Conservation (phyloP, 1,140 invertebrate genomes). For the Dermatophagoides farinae region DNA sequence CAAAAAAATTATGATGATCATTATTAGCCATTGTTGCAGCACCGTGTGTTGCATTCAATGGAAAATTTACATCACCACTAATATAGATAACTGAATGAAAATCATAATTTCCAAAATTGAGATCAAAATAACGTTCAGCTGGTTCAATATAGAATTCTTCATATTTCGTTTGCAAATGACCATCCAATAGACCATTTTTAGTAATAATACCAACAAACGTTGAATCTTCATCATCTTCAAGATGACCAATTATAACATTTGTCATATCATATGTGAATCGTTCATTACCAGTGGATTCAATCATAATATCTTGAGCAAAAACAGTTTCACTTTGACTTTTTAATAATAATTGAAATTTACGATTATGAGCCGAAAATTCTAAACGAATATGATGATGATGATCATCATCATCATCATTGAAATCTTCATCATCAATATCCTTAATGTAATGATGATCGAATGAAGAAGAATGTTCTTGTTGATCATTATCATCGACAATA, state of each 20-base stretch:
- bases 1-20: background rate
- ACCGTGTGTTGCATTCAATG: conserved; percentile 19
- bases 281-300: conserved; percentile 45
- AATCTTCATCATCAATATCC: background rate
- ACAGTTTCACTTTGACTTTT: conserved; percentile 43
- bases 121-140: conserved; percentile 40
- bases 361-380: conserved; percentile 15
- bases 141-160: conserved; percentile 68
- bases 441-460: background rate
- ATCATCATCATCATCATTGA: background rate
- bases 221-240: conserved; percentile 50
- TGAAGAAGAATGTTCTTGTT: conserved; percentile 1
- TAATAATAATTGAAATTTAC: conserved; percentile 52
- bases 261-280: conserved; percentile 46
- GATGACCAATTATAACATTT: conserved; percentile 49
- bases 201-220: conserved; percentile 63
- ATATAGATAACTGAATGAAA: conserved; percentile 67
- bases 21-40: background rate
- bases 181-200: conserved; percentile 65
- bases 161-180: conserved; percentile 52
- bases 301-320: conserved; percentile 53
- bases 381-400: conserved; percentile 20
- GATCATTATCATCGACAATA: background rate
- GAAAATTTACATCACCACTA: conserved; percentile 50
- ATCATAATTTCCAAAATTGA: conserved; percentile 3